A percentile compares a stretch with the other conserved stretches of the same genome.
Conservation (phyloP, 2,113 vertebrate genomes). For the Forbesichthys papilliferus region DNA sequence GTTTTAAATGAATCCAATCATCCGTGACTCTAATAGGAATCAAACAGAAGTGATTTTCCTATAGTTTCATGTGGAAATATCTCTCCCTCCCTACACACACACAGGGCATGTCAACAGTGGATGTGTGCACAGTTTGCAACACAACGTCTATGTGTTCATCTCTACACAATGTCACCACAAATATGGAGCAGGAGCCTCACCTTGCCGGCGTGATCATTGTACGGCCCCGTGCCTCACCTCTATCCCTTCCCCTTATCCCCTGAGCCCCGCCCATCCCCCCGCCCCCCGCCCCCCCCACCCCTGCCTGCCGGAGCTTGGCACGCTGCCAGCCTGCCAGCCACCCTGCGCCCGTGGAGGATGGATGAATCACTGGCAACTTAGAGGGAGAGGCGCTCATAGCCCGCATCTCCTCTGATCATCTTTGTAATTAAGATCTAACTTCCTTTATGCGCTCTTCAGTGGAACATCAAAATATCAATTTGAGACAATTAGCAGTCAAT, state of each 20-base stretch:
- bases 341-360: conserved; percentile 74
- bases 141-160: no score
- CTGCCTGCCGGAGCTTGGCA: conserved; percentile 84
- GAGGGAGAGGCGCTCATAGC: conserved; percentile 72
- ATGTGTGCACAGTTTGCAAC: neutral
- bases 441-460: conserved; percentile 67
- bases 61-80: conserved; percentile 5
- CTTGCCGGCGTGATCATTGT: conserved; percentile 47
- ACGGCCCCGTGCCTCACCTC: conserved; percentile 75
- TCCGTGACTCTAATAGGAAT: neutral
- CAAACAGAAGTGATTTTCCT: neutral
- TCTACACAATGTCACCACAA: conserved; percentile 2
- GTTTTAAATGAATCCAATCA: neutral
- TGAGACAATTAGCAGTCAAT: conserved; percentile 68
- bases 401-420: conserved; percentile 75
- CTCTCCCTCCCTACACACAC: neutral
- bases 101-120: neutral
- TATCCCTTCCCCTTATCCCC: conserved; percentile 53
- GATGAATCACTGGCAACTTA: conserved; percentile 81
- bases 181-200: conserved; percentile 52
- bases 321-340: conserved; percentile 83
- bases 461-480: conserved; percentile 76
- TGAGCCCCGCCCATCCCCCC: neutral
- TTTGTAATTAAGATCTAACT: conserved; percentile 73
- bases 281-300: no score